Evolutionary conservation across 2,888 invertebrate genomes (phyloP).

Genomic region (Resseliella maxima): DNA sequence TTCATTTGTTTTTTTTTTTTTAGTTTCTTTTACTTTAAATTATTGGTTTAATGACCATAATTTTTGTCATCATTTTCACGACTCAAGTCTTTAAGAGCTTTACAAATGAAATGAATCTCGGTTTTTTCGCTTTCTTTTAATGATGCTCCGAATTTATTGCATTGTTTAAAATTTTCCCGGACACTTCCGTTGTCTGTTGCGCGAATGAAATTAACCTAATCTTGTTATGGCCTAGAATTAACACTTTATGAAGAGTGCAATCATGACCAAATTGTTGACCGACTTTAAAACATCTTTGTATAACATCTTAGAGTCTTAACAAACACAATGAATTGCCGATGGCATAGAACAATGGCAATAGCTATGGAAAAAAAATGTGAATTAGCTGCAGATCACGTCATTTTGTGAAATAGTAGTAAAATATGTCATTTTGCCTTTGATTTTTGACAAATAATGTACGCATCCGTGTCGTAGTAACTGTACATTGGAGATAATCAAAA

Average conservation of each 20-base stretch:
- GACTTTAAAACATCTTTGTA: background rate
- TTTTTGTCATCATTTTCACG: background rate
- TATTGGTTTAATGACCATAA: background rate
- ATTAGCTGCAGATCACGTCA: too few species aligned
- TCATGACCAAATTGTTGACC: background rate
- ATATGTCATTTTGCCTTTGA: background rate
- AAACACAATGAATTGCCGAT: background rate
- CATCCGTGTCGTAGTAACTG: slow-evolving; percentile 5
- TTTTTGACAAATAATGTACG: background rate
- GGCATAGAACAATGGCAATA: background rate
- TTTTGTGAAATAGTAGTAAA: background rate
- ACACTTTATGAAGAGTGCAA: background rate
- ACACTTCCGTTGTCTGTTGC: background rate
- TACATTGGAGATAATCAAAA: background rate
- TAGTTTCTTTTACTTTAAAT: background rate
- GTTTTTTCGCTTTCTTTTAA: background rate
- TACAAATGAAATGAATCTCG: too few species aligned
- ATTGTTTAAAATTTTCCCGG: background rate
- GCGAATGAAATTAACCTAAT: slow-evolving; percentile 12
- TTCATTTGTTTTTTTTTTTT: background rate
- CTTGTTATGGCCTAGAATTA: background rate
- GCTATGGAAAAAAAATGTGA: too few species aligned
- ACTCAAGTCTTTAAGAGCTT: too few species aligned
- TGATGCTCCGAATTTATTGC: background rate
- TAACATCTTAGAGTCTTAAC: too few species aligned